Evolutionary conservation across 2,113 vertebrate species (phyloP), one percentile per base, ranked within the genome.

Genomic region (Grallaria varia): DNA sequence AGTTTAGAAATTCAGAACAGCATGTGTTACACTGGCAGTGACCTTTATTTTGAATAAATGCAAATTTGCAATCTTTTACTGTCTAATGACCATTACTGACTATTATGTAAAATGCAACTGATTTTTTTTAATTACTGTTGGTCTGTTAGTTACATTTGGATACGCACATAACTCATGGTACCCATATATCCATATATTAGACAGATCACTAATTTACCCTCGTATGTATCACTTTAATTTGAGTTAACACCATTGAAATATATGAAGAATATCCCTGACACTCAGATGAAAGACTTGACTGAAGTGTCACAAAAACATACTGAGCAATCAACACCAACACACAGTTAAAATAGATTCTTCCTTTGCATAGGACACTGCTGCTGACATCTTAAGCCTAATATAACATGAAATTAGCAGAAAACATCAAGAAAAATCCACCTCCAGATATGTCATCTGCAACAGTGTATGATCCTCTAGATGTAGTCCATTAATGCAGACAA

Each of bases 321-420:
- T 94, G 40, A 90, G 92, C 44, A 68, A 95, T 93, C 93, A 92
- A 94, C 95, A 93, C 88, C 95, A 77, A 92, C 76, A 95, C 90
- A 59, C 10, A 62, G 87, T 49, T 95, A 95, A 95, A 96, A 94
- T 67, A 92, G 82, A 72, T n/a, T 75, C 20, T 75, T 64, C 83
- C 89, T 90, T 84, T 89, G 44, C 94, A 96, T 33, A 87, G 84
- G 77, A 82, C 85, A 96, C 78, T 37, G 53, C 76, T 94, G 78
- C 66, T 90, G 89, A 90, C 85, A 92, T 55, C 77, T 80, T 79
- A 91, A 90, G 73, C 52, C 55, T 86, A 93, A 90, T 94, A 82
- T 89, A 94, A 96, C 64, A 81, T 21, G 33, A 95, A 96, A 94
- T 96, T 92, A 95, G 67, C 56, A 86, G 89, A 94, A 96, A 95